Percentiles rank a stretch among this genome's conserved stretches.
phyloP scores from a whole-genome alignment of 1,140 invertebrate species.

The Pentalonia nigronervosa region DNA sequence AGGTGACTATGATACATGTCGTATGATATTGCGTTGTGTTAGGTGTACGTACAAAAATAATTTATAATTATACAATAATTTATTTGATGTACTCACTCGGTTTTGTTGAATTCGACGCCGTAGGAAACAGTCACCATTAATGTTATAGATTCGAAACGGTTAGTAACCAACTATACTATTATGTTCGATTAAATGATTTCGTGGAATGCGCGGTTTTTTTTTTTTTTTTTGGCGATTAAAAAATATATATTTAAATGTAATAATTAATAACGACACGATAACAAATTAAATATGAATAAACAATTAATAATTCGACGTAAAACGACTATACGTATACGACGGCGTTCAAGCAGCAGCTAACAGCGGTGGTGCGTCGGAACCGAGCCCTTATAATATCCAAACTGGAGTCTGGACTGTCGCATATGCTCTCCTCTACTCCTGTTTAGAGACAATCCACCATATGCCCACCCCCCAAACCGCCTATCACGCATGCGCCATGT shows the following conservation, averaged over 20 bases:
- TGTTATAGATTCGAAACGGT: not conserved
- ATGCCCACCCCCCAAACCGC: slow-evolving; percentile 57
- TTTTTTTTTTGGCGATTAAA: not conserved
- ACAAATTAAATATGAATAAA: not conserved
- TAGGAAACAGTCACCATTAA: not conserved
- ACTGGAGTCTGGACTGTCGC: slow-evolving; percentile 58
- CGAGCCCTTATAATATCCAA: slow-evolving; percentile 55
- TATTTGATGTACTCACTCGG: not conserved
- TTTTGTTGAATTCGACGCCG: not conserved
- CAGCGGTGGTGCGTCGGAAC: not conserved
- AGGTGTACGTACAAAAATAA: not conserved
- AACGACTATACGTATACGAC: not conserved
- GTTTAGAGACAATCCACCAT: slow-evolving; percentile 57
- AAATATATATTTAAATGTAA: slow-evolving; percentile 9
- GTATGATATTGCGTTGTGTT: too few relatives aligned
- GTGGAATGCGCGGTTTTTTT: not conserved
- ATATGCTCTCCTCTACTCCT: slow-evolving; percentile 51
- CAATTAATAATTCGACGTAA: not conserved
- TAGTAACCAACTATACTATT: not conserved
- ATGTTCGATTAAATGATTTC: not conserved
- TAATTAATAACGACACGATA: not conserved
- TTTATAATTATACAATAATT: not conserved
- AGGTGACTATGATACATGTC: not conserved
- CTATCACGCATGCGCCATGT: slow-evolving; percentile 56
- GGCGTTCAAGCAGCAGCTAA: not conserved